A percentile compares a stretch with the other conserved stretches of the same genome.
These are phyloP conservation scores for Pristionchus mayeri DNA, from an alignment of 2,888 invertebrate genomes.

Conservation along the genomic window DNA sequence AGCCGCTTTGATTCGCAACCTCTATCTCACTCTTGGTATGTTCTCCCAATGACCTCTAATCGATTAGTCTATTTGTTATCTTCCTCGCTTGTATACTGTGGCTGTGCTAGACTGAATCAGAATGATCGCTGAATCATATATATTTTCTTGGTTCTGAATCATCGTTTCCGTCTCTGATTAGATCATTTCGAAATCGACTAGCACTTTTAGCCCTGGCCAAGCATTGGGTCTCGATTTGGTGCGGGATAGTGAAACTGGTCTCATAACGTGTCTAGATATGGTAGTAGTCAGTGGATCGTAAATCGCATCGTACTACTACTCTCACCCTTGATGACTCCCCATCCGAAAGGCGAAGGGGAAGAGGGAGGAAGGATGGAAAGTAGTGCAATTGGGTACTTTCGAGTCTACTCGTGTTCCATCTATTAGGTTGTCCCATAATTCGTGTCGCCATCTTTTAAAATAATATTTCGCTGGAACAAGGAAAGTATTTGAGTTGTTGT, in stretches of 20 bases:
- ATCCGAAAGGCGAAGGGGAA: background rate
- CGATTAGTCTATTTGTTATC: background rate
- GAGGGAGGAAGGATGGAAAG: background rate
- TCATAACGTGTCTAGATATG: slow-evolving; percentile 29
- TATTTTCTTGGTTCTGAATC: background rate
- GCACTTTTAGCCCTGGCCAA: background rate
- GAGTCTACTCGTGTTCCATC: slow-evolving; percentile 32
- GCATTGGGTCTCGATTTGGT: background rate
- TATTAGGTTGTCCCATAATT: too few relatives aligned
- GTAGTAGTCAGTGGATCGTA: slow-evolving; percentile 39
- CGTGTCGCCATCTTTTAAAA: too few relatives aligned
- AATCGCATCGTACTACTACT: slow-evolving; percentile 39
- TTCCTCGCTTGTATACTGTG: background rate
- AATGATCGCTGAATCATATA: background rate
- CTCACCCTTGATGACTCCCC: slow-evolving; percentile 36
- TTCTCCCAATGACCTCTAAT: background rate
- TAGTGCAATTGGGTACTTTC: slow-evolving; percentile 36
- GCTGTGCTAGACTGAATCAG: background rate
- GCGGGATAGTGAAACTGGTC: background rate
- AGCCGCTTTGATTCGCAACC: slow-evolving; percentile 30
- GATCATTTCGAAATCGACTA: slow-evolving; percentile 2
- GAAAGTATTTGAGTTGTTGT: too few relatives aligned
- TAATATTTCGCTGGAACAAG: too few relatives aligned
- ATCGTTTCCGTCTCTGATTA: slow-evolving; percentile 23
- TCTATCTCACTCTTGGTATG: background rate